A percentile compares a stretch with the other conserved stretches of the same genome.
phyloP scores from a whole-genome alignment of 2,113 vertebrate genomes.

The Vidua chalybeata region DNA sequence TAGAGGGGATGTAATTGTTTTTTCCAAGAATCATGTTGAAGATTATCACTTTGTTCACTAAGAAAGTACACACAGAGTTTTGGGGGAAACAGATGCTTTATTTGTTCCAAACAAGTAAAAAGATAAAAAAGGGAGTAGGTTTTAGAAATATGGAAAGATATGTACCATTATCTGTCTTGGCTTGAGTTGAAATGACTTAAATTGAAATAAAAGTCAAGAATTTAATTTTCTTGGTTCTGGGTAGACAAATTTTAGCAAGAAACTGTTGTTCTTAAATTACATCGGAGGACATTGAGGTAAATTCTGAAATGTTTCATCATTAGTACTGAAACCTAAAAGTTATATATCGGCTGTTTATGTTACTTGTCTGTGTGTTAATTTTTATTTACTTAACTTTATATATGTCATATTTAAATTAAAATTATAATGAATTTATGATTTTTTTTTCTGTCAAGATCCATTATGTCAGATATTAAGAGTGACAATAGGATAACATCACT shows the following conservation, averaged over 20 bases:
- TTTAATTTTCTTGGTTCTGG: background rate
- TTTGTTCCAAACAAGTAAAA: background rate
- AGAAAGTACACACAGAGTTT: background rate
- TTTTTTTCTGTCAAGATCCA: constrained; percentile 76
- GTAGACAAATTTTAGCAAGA: background rate
- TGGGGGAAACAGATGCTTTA: background rate
- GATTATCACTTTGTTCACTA: background rate
- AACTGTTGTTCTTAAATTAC: background rate
- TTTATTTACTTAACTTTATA: background rate
- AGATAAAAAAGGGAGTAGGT: background rate
- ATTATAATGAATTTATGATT: background rate
- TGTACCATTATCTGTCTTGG: background rate
- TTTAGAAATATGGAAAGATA: background rate
- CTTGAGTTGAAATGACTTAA: background rate
- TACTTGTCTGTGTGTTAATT: background rate
- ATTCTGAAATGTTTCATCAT: background rate
- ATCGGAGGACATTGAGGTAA: background rate
- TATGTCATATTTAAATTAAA: background rate
- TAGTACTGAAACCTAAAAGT: background rate
- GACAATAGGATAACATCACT: constrained; percentile 89
- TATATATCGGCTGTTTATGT: background rate
- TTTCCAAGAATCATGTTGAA: background rate
- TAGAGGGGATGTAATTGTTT: background rate
- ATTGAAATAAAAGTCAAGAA: background rate
- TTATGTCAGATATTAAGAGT: constrained; percentile 90